Conservation (phyloP, 2,113 vertebrate genomes). For the Acanthochromis polyacanthus region DNA sequence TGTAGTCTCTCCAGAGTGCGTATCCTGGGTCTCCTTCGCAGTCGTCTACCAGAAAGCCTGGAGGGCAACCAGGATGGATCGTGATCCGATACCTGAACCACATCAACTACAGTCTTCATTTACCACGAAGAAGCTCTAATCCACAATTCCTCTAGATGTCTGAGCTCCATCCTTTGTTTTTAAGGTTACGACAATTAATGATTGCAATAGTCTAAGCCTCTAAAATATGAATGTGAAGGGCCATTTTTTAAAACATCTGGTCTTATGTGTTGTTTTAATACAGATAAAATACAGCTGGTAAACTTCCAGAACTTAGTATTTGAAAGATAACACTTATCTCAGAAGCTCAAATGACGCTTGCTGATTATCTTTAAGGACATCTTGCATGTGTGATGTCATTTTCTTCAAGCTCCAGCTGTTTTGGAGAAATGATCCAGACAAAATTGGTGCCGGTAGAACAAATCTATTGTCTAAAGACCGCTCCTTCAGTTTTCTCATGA, state of each 20-base stretch:
- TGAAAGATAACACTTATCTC: too few relatives aligned
- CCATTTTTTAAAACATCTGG: too few relatives aligned
- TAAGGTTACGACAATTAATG: not conserved
- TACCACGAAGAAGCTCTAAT: not conserved
- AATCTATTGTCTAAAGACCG: not conserved
- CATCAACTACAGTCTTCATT: too few relatives aligned
- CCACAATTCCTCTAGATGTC: not conserved
- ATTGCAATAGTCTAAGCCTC: not conserved
- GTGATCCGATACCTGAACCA: not conserved
- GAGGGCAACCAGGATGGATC: not conserved
- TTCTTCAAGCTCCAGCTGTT: conserved; percentile 1
- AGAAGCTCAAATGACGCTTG: too few relatives aligned
- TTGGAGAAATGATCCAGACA: conserved; percentile 1
- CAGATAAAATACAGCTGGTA: too few relatives aligned
- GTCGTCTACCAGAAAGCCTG: too few relatives aligned
- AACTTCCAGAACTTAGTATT: too few relatives aligned
- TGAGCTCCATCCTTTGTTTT: not conserved
- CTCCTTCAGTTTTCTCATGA: not conserved
- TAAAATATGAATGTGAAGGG: too few relatives aligned
- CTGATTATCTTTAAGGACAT: not conserved
- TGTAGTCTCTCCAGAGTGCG: too few relatives aligned
- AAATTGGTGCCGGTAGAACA: not conserved
- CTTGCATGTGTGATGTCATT: not conserved
- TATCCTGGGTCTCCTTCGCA: too few relatives aligned
- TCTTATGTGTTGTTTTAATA: too few relatives aligned